Evolutionary conservation across 2,797 vertebrate genomes (phyloP).

Genomic region (Intellagama lesueurii): DNA sequence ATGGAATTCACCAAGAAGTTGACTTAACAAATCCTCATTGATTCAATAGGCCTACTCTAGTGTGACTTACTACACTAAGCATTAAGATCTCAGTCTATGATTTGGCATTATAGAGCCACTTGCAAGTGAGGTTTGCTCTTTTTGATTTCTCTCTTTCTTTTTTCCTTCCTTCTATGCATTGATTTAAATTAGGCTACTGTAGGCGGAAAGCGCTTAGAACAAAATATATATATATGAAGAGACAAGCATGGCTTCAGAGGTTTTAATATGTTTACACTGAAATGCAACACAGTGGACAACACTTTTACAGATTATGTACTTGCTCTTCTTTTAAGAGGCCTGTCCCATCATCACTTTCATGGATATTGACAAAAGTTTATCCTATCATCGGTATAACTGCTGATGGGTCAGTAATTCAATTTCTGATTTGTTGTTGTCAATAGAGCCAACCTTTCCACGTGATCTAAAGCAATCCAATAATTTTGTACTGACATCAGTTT

Average conservation of each 20-base stretch:
- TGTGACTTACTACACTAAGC: background rate
- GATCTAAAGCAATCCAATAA: constrained; percentile 79
- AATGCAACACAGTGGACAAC: constrained; percentile 31
- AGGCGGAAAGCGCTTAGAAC: constrained; percentile 8
- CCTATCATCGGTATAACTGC: constrained; percentile 38
- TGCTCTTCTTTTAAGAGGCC: background rate
- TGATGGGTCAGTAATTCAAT: constrained; percentile 60
- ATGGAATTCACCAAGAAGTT: no score
- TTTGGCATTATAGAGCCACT: background rate
- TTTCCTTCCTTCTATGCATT: background rate
- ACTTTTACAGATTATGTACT: background rate
- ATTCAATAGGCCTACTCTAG: background rate
- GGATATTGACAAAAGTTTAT: constrained; percentile 32
- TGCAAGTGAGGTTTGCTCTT: background rate
- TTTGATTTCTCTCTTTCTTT: no score
- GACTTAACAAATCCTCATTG: background rate
- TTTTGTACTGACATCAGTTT: constrained; percentile 87
- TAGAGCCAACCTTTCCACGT: constrained; percentile 72
- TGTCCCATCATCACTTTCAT: constrained; percentile 47
- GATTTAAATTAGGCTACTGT: background rate
- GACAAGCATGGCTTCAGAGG: constrained; percentile 23
- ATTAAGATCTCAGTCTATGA: background rate
- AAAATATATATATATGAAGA: constrained; percentile 23
- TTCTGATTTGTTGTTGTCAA: constrained; percentile 75
- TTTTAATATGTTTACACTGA: background rate